Percentiles rank a stretch among this genome's conserved stretches.
phyloP scores from a whole-genome alignment of 1,140 invertebrate species.

The Heliothis virescens region DNA sequence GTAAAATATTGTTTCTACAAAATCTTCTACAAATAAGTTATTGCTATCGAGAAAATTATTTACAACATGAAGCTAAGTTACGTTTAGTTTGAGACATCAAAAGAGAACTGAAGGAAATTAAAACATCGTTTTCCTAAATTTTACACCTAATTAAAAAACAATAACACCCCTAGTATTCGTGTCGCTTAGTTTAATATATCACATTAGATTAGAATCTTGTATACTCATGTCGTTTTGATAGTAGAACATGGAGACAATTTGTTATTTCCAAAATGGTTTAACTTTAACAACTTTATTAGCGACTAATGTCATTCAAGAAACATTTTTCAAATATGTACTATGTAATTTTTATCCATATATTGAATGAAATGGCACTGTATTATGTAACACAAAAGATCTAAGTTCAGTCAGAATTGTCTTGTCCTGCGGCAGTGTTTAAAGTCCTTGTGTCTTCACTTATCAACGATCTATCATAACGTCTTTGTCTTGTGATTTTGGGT shows the following conservation, averaged over 20 bases:
- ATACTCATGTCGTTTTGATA: constrained; percentile 63
- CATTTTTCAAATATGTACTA: neutral
- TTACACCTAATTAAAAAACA: constrained; percentile 54
- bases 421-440: constrained; percentile 70
- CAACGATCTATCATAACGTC: constrained; percentile 77
- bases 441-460: constrained; percentile 79
- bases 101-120: constrained; percentile 71
- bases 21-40: constrained; percentile 70
- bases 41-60: constrained; percentile 80
- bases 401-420: constrained; percentile 79
- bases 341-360: neutral
- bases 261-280: constrained; percentile 14
- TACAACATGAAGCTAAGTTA: constrained; percentile 68
- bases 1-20: constrained; percentile 48
- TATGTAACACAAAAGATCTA: constrained; percentile 24
- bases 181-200: constrained; percentile 76
- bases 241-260: constrained; percentile 38
- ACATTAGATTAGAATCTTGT: constrained; percentile 84
- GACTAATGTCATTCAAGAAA: neutral
- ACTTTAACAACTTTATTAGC: constrained; percentile 2
- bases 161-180: constrained; percentile 65
- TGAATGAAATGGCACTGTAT: constrained; percentile 32
- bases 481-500: constrained; percentile 79
- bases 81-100: constrained; percentile 72
- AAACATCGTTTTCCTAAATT: constrained; percentile 54